Conservation (phyloP, 2,113 vertebrate genomes). For the Stercorarius parasiticus region DNA sequence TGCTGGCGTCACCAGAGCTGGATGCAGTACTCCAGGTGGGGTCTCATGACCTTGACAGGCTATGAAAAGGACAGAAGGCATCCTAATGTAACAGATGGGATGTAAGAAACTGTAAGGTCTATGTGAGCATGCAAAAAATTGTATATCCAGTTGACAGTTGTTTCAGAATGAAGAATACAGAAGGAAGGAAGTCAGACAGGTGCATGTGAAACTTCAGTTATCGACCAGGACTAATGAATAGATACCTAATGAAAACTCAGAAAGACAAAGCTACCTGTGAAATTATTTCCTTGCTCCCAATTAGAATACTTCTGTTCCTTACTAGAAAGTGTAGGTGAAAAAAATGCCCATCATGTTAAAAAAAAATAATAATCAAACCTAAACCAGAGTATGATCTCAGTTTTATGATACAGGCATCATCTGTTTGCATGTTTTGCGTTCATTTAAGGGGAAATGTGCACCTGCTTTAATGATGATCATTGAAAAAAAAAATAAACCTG, state of each 20-base stretch:
- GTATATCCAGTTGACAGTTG: background rate
- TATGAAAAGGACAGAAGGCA: background rate
- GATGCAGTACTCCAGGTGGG: background rate
- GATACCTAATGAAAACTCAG: background rate
- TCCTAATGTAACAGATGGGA: background rate
- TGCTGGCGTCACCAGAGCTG: background rate
- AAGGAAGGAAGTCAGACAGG: background rate
- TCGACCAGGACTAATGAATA: background rate
- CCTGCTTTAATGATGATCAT: background rate
- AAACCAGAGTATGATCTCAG: background rate
- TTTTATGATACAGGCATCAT: background rate
- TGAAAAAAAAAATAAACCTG: background rate
- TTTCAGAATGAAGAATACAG: background rate
- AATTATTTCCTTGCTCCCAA: background rate
- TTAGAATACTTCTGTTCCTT: background rate
- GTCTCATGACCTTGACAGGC: background rate
- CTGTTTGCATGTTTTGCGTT: background rate
- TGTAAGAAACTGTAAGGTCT: background rate
- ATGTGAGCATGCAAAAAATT: background rate
- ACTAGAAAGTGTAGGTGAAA: background rate
- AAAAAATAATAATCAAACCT: background rate
- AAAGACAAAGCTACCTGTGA: background rate
- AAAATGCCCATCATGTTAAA: background rate
- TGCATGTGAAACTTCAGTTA: background rate
- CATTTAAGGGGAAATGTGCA: background rate